Evolutionary conservation across 2,113 vertebrate genomes (phyloP), one percentile per base, ranked within the genome.

Genomic region (Tiliqua scincoides): DNA sequence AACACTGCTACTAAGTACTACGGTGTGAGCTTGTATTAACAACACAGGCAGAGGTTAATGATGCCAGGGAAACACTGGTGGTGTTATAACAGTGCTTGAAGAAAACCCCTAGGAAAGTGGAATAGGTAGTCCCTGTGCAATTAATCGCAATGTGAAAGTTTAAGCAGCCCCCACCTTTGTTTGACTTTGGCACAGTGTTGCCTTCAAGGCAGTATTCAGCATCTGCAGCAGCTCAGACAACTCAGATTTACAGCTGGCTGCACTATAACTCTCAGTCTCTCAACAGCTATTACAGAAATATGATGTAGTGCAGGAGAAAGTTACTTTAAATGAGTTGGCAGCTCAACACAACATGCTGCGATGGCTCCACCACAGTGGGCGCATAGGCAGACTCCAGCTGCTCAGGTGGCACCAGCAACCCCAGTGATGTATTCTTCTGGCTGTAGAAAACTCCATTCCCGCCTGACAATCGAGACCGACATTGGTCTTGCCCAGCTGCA

Each of bases 231-330:
- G 11, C 68, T 82, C 68, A 70, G n/a, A 37, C 23, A 71, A 83
- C 67, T 87, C 79, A 35, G 72, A 84, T 81, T 89, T 91, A 82
- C 48, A 62, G 57, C 57, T 40, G 20, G 57, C 87, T 88, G 21
- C 37, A 70, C 0, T 0, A 74, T 35, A 92, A 37, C 9, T 84
- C 0, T 85, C 0, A 20, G 23, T 23, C 86, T 86, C 80, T 88
- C 30, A 84, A 70, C 30, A 79, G n/a, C 40, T 82, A 79, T 40
- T 67, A 35, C 30, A 90, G 84, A 87, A 65, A 9, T 59, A 25
- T 17, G 76, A 84, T 25, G 27, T 4, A 32, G 12, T 77, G 30
- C 61, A 76, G 65, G 67, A 79, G n/a, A 85, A 85, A 72, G 67
- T 67, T 70, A 61, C 65, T 82, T 77, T 71, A 77, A 83, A 70